These are phyloP conservation scores for Cephus spinipes DNA, from an alignment of 2,888 invertebrate species.

Conservation along the genomic window DNA sequence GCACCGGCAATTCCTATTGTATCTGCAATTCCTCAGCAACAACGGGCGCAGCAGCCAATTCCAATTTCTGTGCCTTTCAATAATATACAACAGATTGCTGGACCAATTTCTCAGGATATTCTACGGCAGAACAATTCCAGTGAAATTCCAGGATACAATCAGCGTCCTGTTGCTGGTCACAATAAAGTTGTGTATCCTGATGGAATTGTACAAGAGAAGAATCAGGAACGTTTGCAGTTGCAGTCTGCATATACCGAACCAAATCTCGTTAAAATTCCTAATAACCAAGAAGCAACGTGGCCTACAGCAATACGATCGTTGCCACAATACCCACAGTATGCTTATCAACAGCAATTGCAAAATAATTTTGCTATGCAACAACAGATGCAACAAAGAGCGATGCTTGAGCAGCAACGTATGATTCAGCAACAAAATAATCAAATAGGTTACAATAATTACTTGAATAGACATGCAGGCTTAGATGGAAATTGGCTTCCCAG, in stretches of 20 bases:
- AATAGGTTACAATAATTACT: conserved; percentile 12
- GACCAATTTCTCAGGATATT: neutral
- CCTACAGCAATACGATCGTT: too few species aligned
- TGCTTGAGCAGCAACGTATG: neutral
- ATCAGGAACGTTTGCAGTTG: neutral
- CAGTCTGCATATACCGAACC: neutral
- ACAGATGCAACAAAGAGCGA: conserved; percentile 32
- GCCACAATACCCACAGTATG: conserved; percentile 20
- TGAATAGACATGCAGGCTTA: conserved; percentile 14
- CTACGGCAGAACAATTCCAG: neutral
- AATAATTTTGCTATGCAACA: conserved; percentile 23
- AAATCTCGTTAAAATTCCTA: neutral
- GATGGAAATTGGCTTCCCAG: neutral
- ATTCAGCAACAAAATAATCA: conserved; percentile 6
- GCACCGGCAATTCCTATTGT: neutral
- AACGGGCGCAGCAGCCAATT: neutral
- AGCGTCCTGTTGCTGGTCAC: conserved; percentile 37
- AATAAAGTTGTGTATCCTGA: conserved; percentile 24
- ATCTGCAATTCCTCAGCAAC: neutral
- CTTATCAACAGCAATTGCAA: conserved; percentile 32
- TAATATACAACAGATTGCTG: too few species aligned
- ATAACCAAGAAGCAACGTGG: too few species aligned
- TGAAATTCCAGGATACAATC: conserved; percentile 24
- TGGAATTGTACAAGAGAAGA: conserved; percentile 10
- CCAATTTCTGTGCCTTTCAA: too few species aligned